These are phyloP conservation scores for Steromphala cineraria DNA, from an alignment of 2,888 invertebrate species.

Conservation along the genomic window DNA sequence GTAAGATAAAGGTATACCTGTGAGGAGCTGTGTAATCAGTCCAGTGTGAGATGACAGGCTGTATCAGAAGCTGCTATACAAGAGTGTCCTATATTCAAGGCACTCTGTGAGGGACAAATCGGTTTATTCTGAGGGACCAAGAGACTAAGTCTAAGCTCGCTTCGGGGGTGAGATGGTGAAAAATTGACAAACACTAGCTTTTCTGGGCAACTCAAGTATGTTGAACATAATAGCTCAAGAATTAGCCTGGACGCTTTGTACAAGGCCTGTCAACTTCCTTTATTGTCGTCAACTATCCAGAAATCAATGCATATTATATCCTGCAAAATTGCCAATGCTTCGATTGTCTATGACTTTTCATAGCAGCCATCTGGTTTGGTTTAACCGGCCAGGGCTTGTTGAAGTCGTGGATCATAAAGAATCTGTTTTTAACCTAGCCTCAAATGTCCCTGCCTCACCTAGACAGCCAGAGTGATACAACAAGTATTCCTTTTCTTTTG, in stretches of 20 bases:
- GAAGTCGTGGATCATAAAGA: neutral
- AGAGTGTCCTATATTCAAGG: too few relatives aligned
- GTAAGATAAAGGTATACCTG: too few relatives aligned
- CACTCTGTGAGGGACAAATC: neutral
- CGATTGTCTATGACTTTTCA: conserved; percentile 13
- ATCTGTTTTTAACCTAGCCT: neutral
- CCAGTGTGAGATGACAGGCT: too few relatives aligned
- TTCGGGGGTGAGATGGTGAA: neutral
- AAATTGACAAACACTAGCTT: conserved; percentile 21
- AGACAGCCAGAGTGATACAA: neutral
- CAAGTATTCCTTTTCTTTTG: neutral
- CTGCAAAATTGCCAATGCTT: conserved; percentile 6
- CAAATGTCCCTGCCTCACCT: neutral
- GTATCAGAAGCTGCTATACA: too few relatives aligned
- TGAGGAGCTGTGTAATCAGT: too few relatives aligned
- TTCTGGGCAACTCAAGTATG: conserved; percentile 21
- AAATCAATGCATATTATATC: conserved; percentile 18
- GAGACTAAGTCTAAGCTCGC: neutral
- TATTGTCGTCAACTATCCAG: conserved; percentile 10
- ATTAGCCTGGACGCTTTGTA: neutral
- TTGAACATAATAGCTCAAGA: neutral
- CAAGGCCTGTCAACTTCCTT: conserved; percentile 17
- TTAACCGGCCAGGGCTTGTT: neutral
- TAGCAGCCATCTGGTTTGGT: conserved; percentile 7
- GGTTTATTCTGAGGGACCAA: neutral